Evolutionary conservation across 1,140 invertebrate species (phyloP).

Genomic region (Drosophila orena): DNA sequence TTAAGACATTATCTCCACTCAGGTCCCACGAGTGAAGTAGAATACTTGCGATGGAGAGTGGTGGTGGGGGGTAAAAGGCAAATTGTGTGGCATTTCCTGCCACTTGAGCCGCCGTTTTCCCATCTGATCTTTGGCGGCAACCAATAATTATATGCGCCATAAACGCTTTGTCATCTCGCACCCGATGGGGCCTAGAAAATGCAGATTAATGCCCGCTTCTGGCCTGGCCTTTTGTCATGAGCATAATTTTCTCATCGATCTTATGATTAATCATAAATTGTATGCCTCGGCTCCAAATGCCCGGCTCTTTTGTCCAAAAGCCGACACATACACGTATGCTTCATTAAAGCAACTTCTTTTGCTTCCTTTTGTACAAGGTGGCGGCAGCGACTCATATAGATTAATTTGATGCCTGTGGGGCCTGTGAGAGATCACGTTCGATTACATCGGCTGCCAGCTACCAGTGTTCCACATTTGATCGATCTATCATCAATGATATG

Average conservation of each 20-base stretch:
- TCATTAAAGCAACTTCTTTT: constrained; percentile 74
- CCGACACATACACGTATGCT: constrained; percentile 70
- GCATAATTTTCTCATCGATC: constrained; percentile 84
- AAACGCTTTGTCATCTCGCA: constrained; percentile 76
- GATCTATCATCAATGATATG: constrained; percentile 69
- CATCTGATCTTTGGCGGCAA: constrained; percentile 76
- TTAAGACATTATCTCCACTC: constrained; percentile 58
- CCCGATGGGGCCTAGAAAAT: constrained; percentile 71
- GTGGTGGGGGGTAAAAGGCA: constrained; percentile 45
- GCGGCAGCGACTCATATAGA: constrained; percentile 37
- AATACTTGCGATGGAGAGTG: no score
- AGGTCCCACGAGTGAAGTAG: constrained; percentile 1
- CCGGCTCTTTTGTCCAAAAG: constrained; percentile 55
- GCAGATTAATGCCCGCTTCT: constrained; percentile 70
- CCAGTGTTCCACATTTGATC: constrained; percentile 78
- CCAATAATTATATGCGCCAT: constrained; percentile 80
- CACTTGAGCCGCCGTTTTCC: constrained; percentile 65
- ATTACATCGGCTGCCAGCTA: constrained; percentile 81
- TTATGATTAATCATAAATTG: constrained; percentile 83
- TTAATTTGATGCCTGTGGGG: constrained; percentile 69
- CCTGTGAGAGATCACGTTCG: constrained; percentile 53
- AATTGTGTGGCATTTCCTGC: constrained; percentile 82
- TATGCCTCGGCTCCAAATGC: constrained; percentile 26
- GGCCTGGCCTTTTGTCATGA: constrained; percentile 70
- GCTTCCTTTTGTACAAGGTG: constrained; percentile 36